phyloP scores from a whole-genome alignment of 1,140 invertebrate genomes.

The Papilio dardanus region DNA sequence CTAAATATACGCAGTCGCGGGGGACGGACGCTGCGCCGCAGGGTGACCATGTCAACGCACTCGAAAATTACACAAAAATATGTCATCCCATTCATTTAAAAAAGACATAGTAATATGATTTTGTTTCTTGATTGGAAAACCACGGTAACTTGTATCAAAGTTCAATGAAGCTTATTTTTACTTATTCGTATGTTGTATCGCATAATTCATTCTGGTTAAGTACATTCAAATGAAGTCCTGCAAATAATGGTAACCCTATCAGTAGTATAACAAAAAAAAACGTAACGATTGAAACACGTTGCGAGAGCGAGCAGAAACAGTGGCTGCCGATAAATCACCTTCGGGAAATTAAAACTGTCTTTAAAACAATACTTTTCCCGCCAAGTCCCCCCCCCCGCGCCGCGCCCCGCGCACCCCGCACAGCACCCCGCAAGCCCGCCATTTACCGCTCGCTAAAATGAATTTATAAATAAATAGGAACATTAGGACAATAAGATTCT shows the following conservation, averaged over 20 bases:
- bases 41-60: conserved; percentile 29
- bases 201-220: background rate
- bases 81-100: too few species aligned
- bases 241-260: conserved; percentile 6
- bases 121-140: background rate
- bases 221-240: background rate
- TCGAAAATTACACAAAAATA: too few species aligned
- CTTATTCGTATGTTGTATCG: background rate
- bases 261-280: conserved; percentile 42
- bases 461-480: conserved; percentile 20
- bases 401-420: conserved; percentile 35
- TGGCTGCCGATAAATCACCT: conserved; percentile 76
- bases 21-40: conserved; percentile 60
- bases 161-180: too few species aligned
- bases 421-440: conserved; percentile 44
- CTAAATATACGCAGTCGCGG: conserved; percentile 77
- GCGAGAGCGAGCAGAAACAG: conserved; percentile 59
- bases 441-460: background rate
- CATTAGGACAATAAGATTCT: conserved; percentile 23
- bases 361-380: conserved; percentile 79
- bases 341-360: conserved; percentile 82
- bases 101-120: too few species aligned
- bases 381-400: conserved; percentile 17
- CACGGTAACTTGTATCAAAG: too few species aligned
- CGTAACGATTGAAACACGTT: conserved; percentile 66